Percentiles rank a stretch among this genome's conserved stretches.
These are phyloP conservation scores for Diadromus collaris DNA, from an alignment of 2,888 invertebrate genomes.

Conservation along the genomic window DNA sequence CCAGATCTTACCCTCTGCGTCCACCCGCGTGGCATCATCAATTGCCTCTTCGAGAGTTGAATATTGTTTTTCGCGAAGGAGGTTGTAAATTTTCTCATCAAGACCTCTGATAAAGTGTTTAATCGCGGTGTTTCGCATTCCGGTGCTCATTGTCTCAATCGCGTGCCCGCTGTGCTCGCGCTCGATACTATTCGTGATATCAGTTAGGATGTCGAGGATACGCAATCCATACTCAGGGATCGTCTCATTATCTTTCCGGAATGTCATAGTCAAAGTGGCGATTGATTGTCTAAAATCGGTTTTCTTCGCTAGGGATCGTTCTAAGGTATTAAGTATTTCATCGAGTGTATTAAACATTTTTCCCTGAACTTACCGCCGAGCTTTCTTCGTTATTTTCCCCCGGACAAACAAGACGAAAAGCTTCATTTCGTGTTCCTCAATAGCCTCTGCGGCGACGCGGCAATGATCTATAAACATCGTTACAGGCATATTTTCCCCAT, in stretches of 20 bases:
- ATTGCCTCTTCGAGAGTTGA: not conserved
- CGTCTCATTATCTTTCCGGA: not conserved
- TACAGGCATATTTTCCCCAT: slow-evolving; percentile 10
- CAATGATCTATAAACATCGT: slow-evolving; percentile 7
- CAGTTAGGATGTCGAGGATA: not conserved
- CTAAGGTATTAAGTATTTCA: not conserved
- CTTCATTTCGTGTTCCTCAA: slow-evolving; percentile 1
- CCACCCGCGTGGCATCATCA: not conserved
- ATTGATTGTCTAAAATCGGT: slow-evolving; percentile 5
- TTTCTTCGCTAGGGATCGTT: not conserved
- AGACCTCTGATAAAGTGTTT: slow-evolving; percentile 19
- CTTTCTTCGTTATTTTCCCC: not conserved
- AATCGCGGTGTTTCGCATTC: slow-evolving; percentile 9
- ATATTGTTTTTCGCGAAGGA: not conserved
- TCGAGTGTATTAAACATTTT: not conserved
- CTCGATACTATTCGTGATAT: slow-evolving; percentile 5
- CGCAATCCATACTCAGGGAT: not conserved
- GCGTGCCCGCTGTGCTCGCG: not conserved
- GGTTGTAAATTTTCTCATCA: not conserved
- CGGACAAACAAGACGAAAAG: not conserved
- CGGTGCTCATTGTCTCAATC: not conserved
- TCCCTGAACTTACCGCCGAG: not conserved
- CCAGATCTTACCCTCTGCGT: not conserved
- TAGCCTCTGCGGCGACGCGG: not conserved
- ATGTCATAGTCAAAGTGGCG: not conserved